Conservation (phyloP, 2,888 invertebrate species). For the Meiosimyza decipiens region DNA sequence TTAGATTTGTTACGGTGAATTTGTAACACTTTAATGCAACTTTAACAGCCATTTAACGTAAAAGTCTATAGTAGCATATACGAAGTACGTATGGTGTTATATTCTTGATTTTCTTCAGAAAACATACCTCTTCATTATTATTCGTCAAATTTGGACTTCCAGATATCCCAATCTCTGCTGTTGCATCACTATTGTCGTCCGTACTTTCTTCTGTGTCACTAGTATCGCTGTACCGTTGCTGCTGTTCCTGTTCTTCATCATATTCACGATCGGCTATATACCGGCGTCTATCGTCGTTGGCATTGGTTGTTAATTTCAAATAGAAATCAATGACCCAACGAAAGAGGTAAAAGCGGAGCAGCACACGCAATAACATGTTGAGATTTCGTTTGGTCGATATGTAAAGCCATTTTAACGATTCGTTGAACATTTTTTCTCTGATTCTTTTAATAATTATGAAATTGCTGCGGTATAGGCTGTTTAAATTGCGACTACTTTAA, state of each 20-base stretch:
- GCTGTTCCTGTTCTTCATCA: background rate
- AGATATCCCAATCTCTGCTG: slow-evolving; percentile 2
- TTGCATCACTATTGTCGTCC: background rate
- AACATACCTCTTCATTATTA: slow-evolving; percentile 3
- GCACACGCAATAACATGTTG: slow-evolving; percentile 45
- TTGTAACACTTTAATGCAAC: slow-evolving; percentile 4
- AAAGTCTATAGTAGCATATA: background rate
- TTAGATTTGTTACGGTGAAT: background rate
- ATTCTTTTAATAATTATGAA: background rate
- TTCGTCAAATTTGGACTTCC: too few species aligned
- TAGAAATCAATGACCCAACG: slow-evolving; percentile 54
- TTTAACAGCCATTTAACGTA: background rate
- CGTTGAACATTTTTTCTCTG: slow-evolving; percentile 47
- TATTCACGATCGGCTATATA: background rate
- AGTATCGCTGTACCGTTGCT: slow-evolving; percentile 4
- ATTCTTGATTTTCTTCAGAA: background rate
- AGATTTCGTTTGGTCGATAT: slow-evolving; percentile 43
- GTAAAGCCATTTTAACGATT: slow-evolving; percentile 49
- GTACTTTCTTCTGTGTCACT: background rate
- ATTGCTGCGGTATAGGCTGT: too few species aligned
- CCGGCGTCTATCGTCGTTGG: slow-evolving; percentile 14
- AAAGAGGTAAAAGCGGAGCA: slow-evolving; percentile 53
- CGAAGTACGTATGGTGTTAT: background rate
- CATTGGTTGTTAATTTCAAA: slow-evolving; percentile 44
- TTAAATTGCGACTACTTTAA: too few species aligned